phyloP scores from a whole-genome alignment of 92 coral and sea anemone species.

The Desmophyllum pertusum region DNA sequence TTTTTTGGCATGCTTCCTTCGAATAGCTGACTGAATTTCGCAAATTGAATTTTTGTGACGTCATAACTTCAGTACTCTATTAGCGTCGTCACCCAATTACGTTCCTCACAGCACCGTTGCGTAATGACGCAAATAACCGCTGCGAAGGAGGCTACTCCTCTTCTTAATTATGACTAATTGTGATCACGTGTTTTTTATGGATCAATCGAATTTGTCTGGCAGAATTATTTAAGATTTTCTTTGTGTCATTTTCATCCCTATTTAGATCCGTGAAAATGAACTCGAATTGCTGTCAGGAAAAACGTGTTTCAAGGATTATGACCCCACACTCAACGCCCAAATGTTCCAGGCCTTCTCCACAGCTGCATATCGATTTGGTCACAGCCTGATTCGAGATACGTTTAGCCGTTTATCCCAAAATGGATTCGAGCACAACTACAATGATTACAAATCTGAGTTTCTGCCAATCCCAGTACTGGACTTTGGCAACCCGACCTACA shows the following conservation, averaged over 20 bases:
- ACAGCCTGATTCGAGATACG: slow-evolving; percentile 51
- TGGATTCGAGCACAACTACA: slow-evolving; percentile 24
- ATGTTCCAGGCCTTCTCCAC: slow-evolving; percentile 57
- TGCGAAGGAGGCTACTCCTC: no score
- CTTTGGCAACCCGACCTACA: slow-evolving; percentile 51
- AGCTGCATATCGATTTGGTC: slow-evolving; percentile 68
- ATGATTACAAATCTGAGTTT: slow-evolving; percentile 23
- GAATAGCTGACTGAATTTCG: no score
- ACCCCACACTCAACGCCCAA: slow-evolving; percentile 48
- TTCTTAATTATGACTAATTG: no score
- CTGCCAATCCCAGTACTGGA: slow-evolving; percentile 41
- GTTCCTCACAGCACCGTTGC: no score
- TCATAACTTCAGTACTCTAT: no score
- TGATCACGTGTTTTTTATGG: no score
- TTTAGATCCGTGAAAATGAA: not conserved
- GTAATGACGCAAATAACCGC: no score
- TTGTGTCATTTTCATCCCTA: not conserved
- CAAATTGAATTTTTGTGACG: no score
- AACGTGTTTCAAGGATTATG: slow-evolving; percentile 26
- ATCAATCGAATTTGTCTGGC: no score
- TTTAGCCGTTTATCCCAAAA: slow-evolving; percentile 37
- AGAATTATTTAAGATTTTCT: no score
- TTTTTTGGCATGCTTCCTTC: no score
- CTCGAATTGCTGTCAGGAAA: slow-evolving; percentile 1
- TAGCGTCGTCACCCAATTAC: no score